phyloP scores from a whole-genome alignment of 2,888 invertebrate genomes.

The Agelastica alni region DNA sequence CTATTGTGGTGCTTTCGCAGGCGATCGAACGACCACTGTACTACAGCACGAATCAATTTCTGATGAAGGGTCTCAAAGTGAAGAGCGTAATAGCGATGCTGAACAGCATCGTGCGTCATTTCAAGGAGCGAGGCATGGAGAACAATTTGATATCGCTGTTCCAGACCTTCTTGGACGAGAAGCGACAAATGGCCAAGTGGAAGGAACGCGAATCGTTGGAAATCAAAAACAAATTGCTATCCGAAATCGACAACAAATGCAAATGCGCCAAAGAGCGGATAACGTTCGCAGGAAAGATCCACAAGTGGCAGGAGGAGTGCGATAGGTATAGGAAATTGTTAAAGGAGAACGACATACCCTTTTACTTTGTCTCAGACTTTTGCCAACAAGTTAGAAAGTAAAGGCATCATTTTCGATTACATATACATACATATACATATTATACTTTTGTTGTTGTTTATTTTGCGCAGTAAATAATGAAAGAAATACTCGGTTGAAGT shows the following conservation, averaged over 20 bases:
- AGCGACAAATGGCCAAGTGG: background rate
- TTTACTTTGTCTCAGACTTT: conserved; percentile 42
- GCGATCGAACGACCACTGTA: background rate
- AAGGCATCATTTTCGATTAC: too few species aligned
- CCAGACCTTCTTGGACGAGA: background rate
- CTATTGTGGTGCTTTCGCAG: background rate
- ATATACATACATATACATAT: too few species aligned
- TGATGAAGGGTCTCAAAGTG: background rate
- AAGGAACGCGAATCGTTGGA: background rate
- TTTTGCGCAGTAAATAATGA: too few species aligned
- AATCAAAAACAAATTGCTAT: background rate
- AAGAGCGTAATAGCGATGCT: background rate
- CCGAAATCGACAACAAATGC: conserved; percentile 20
- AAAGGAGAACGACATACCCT: conserved; percentile 29
- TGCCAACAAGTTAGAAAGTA: too few species aligned
- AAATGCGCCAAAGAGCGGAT: conserved; percentile 27
- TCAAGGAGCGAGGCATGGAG: too few species aligned
- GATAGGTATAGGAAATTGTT: conserved; percentile 31
- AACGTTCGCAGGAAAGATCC: conserved; percentile 34
- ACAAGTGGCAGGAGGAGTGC: conserved; percentile 33
- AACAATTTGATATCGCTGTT: background rate
- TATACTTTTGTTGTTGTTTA: too few species aligned
- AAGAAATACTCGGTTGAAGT: too few species aligned
- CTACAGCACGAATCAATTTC: conserved; percentile 8
- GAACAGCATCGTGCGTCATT: background rate